Percentiles rank a stretch among this genome's conserved stretches.
phyloP scores from a whole-genome alignment of 1,140 invertebrate species.

The Phymastichus coffea region DNA sequence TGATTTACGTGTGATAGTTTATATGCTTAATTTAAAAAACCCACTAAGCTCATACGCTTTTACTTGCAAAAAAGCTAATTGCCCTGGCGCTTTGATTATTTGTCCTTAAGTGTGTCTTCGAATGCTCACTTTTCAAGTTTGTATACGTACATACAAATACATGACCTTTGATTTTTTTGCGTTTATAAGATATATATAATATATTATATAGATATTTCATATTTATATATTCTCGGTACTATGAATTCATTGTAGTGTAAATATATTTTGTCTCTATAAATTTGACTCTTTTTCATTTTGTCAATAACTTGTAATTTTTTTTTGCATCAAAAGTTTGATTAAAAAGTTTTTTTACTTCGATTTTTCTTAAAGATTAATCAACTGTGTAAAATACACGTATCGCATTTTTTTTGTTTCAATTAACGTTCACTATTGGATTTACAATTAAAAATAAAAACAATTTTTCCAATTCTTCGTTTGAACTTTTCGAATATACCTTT shows the following conservation, averaged over 20 bases:
- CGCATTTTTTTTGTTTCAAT: constrained; percentile 19
- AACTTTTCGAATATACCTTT: no score
- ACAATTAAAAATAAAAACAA: no score
- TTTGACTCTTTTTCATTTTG: constrained; percentile 16
- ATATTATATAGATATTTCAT: constrained; percentile 15
- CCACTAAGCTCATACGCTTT: constrained; percentile 7
- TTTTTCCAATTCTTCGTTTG: no score
- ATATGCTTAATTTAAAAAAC: constrained; percentile 5
- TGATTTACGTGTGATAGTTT: constrained; percentile 3
- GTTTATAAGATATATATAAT: constrained; percentile 18
- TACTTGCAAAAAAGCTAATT: constrained; percentile 18
- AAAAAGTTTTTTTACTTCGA: neutral
- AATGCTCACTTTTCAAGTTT: neutral
- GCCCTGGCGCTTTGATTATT: constrained; percentile 10
- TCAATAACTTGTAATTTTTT: no score
- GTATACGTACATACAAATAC: constrained; percentile 12
- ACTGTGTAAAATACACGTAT: constrained; percentile 16
- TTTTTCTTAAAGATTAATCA: constrained; percentile 16
- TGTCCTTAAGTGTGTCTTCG: constrained; percentile 7
- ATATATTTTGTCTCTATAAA: constrained; percentile 26
- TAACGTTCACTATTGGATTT: no score
- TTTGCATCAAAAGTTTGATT: constrained; percentile 8
- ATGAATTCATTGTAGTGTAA: constrained; percentile 27
- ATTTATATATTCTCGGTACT: constrained; percentile 25
- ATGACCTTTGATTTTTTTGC: constrained; percentile 30